Conservation (phyloP, 2,888 invertebrate genomes). For the Megalurothrips usitatus region DNA sequence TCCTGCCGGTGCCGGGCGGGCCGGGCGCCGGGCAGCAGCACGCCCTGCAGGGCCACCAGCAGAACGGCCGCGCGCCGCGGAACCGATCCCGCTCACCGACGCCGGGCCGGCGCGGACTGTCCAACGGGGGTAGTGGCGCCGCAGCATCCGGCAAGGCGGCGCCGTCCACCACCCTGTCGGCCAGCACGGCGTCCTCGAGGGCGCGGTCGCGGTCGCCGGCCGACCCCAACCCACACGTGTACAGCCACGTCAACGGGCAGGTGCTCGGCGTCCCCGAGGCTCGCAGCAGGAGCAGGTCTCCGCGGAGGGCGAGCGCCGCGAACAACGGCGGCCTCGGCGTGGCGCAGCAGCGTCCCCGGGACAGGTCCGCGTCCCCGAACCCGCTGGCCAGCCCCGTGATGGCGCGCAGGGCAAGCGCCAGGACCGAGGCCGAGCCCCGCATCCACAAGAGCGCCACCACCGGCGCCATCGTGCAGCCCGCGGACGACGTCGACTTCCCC, state of each 20-base stretch:
- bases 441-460: constrained; percentile 35
- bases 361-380: constrained; percentile 20
- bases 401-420: constrained; percentile 46
- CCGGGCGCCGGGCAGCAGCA: constrained; percentile 40
- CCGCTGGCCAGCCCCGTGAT: constrained; percentile 46
- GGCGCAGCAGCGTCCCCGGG: constrained; percentile 51
- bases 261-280: constrained; percentile 39
- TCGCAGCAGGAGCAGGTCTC: constrained; percentile 49
- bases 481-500: constrained; percentile 40
- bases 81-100: constrained; percentile 40
- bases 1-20: constrained; percentile 31
- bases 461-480: constrained; percentile 33
- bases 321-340: constrained; percentile 34
- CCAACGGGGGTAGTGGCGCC: constrained; percentile 37
- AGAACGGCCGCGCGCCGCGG: constrained; percentile 40
- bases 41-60: constrained; percentile 17
- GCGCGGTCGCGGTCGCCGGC: constrained; percentile 27
- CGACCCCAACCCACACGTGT: constrained; percentile 46
- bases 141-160: constrained; percentile 27
- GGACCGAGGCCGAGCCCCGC: constrained; percentile 29
- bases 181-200: constrained; percentile 34
- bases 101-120: constrained; percentile 37
- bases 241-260: constrained; percentile 40
- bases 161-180: constrained; percentile 35
- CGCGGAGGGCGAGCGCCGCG: constrained; percentile 40